These are phyloP conservation scores for Amazona guildingii DNA, from an alignment of 2,113 vertebrate species.

Conservation along the genomic window DNA sequence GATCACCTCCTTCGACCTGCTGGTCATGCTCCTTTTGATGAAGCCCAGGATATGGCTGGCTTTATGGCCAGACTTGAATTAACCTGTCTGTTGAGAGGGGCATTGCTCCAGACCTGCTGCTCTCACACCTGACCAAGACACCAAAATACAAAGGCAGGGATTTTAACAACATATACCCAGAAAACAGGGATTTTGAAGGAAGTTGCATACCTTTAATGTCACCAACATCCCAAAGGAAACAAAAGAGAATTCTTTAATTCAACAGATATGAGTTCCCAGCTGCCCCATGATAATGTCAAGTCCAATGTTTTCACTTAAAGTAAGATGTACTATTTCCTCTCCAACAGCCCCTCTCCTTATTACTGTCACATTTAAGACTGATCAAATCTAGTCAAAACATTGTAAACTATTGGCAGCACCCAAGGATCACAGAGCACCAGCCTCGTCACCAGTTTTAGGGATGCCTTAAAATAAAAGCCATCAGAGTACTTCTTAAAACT, in stretches of 20 bases:
- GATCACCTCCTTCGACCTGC: too few relatives aligned
- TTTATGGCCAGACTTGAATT: not conserved
- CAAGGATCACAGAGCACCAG: not conserved
- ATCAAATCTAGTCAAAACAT: not conserved
- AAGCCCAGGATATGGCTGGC: too few relatives aligned
- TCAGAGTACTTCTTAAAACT: not conserved
- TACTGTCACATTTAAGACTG: not conserved
- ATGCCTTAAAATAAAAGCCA: constrained; percentile 14
- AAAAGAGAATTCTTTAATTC: not conserved
- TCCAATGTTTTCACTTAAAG: not conserved
- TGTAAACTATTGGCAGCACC: not conserved
- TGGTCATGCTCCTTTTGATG: too few relatives aligned
- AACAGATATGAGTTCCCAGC: not conserved
- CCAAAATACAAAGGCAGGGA: not conserved
- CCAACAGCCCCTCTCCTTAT: not conserved
- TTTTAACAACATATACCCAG: not conserved
- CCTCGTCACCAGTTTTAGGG: not conserved
- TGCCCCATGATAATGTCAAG: not conserved
- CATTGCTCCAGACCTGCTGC: not conserved
- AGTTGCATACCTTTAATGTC: not conserved
- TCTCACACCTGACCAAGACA: constrained; percentile 28
- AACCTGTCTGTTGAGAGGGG: not conserved
- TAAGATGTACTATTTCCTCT: not conserved
- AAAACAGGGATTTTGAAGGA: not conserved
- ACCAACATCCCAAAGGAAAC: not conserved